phyloP scores from a whole-genome alignment of 2,113 vertebrate species.

The Hipposideros armiger region DNA sequence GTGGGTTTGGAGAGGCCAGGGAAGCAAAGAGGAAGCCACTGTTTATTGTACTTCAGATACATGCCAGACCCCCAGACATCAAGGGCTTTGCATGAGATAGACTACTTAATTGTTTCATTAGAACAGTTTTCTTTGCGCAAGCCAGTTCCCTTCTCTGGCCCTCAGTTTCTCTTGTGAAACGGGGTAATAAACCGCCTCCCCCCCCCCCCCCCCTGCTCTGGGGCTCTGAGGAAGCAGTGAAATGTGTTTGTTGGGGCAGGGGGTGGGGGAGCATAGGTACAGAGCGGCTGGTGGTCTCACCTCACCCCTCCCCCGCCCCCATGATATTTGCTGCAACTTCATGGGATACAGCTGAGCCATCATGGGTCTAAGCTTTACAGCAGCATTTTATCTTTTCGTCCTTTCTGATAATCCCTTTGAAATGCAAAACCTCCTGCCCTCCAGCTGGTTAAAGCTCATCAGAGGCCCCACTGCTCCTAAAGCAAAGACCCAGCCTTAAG shows the following conservation, averaged over 20 bases:
- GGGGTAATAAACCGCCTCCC: neutral
- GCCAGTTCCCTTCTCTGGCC: neutral
- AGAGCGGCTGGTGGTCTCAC: neutral
- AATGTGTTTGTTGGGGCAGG: neutral
- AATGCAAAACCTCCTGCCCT: neutral
- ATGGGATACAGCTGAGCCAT: neutral
- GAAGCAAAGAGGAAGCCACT: neutral
- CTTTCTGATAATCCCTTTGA: neutral
- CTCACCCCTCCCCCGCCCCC: neutral
- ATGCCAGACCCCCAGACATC: rapidly evolving
- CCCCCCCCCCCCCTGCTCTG: no score
- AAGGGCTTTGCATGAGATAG: neutral
- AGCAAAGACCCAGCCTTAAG: no score
- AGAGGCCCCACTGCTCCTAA: neutral
- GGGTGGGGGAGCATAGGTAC: neutral
- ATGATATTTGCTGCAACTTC: neutral
- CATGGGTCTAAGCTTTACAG: neutral
- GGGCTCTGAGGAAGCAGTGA: no score
- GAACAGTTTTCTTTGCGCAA: neutral
- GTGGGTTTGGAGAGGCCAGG: neutral
- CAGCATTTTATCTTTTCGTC: neutral
- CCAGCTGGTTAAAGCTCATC: neutral
- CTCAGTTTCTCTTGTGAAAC: neutral
- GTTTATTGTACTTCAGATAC: neutral
- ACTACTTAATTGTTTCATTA: neutral